Conservation (phyloP, 2,113 vertebrate species). For the Azemiops feae region DNA sequence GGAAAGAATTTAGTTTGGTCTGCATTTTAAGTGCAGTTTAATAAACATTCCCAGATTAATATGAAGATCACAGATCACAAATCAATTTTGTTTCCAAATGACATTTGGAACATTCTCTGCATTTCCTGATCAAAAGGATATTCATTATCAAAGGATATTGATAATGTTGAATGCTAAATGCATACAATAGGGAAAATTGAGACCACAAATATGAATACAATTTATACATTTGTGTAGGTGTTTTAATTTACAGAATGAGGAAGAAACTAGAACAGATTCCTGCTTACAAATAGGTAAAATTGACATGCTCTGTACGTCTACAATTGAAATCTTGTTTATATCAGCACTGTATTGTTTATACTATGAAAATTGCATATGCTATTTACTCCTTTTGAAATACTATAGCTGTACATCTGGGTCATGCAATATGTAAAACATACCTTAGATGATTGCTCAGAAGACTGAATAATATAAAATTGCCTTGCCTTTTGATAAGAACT, state of each 20-base stretch:
- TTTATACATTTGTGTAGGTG: neutral
- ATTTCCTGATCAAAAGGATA: neutral
- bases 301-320: neutral
- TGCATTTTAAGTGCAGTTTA: neutral
- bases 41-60: neutral
- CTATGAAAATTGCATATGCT: neutral
- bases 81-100: neutral
- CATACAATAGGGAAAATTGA: neutral
- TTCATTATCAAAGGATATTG: neutral
- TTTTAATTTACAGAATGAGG: neutral
- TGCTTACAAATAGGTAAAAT: neutral
- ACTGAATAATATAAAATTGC: neutral
- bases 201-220: neutral
- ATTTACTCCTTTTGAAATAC: neutral
- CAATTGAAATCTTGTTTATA: constrained; percentile 12
- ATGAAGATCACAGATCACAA: neutral
- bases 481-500: neutral
- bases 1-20: neutral
- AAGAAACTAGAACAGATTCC: neutral
- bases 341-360: constrained; percentile 10
- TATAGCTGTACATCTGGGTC: neutral
- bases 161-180: neutral
- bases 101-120: neutral
- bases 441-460: neutral
- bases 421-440: neutral